phyloP scores from a whole-genome alignment of 2,797 vertebrate species.

The Fundulus diaphanus region DNA sequence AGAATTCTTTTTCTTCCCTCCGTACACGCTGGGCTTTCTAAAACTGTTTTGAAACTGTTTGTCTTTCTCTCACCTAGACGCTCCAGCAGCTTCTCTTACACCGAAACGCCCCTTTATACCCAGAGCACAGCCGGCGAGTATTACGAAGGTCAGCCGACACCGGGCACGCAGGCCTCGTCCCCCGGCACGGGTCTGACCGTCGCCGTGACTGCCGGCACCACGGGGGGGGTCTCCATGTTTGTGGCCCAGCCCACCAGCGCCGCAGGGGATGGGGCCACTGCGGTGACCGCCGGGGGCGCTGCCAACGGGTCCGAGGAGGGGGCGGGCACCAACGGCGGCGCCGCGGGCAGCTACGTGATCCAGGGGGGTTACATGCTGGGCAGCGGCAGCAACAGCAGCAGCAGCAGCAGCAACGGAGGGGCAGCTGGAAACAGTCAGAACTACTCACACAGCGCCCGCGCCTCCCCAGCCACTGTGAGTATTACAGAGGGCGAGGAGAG shows the following conservation, averaged over 20 bases:
- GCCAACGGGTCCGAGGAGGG: conserved; percentile 82
- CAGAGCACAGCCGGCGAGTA: conserved; percentile 86
- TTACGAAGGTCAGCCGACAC: conserved; percentile 86
- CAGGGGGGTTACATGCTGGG: conserved; percentile 94
- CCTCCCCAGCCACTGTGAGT: conserved; percentile 95
- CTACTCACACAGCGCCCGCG: conserved; percentile 91
- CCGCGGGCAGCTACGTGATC: conserved; percentile 90
- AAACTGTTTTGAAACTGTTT: conserved; percentile 26
- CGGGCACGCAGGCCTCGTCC: conserved; percentile 85
- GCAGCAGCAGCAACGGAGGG: conserved; percentile 66
- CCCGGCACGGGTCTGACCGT: conserved; percentile 87
- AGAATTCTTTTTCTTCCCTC: not conserved
- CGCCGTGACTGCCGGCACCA: conserved; percentile 80
- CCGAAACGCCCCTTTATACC: conserved; percentile 89
- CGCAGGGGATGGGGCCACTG: conserved; percentile 75
- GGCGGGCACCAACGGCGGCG: conserved; percentile 75
- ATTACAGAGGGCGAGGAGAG: conserved; percentile 87
- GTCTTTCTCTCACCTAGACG: conserved; percentile 77
- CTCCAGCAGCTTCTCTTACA: conserved; percentile 87
- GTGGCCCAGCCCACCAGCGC: conserved; percentile 88
- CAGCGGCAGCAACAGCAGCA: conserved; percentile 52
- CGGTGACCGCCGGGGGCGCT: conserved; percentile 82
- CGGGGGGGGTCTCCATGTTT: conserved; percentile 89
- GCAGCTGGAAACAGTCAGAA: conserved; percentile 83
- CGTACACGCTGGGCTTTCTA: not conserved